A percentile compares a stretch with the other conserved stretches of the same genome.
phyloP scores from a whole-genome alignment of 2,888 invertebrate genomes.

The Nasonovia ribisnigri region DNA sequence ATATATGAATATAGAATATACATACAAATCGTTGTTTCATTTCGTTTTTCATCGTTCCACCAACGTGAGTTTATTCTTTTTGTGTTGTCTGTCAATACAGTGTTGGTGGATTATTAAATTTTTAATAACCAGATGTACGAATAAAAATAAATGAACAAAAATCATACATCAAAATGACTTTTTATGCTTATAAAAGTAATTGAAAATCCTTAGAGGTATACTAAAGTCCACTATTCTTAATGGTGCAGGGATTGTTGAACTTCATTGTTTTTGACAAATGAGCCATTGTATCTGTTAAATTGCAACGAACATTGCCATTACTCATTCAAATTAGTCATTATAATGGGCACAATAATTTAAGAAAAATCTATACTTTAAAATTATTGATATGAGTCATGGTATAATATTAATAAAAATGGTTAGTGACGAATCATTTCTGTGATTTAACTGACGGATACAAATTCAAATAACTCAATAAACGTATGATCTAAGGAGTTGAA shows the following conservation, averaged over 20 bases:
- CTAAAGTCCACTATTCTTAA: background rate
- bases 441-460: background rate
- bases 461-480: background rate
- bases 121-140: slow-evolving; percentile 31
- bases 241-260: background rate
- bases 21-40: slow-evolving; percentile 41
- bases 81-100: slow-evolving; percentile 26
- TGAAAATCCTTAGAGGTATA: background rate
- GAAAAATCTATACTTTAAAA: background rate
- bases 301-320: background rate
- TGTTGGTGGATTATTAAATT: slow-evolving; percentile 41
- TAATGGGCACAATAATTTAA: background rate
- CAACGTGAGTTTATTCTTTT: background rate
- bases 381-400: background rate
- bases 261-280: background rate
- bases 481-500: background rate
- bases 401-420: background rate
- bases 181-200: background rate
- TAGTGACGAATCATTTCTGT: background rate
- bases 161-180: slow-evolving; percentile 1
- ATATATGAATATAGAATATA: background rate
- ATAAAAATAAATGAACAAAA: slow-evolving; percentile 21
- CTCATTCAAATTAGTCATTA: background rate
- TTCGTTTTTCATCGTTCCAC: slow-evolving; percentile 20
- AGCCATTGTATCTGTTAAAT: background rate